A percentile compares a stretch with the other conserved stretches of the same genome.
Evolutionary conservation across 2,113 vertebrate genomes (phyloP).

Genomic region (Elanus axillaris): DNA sequence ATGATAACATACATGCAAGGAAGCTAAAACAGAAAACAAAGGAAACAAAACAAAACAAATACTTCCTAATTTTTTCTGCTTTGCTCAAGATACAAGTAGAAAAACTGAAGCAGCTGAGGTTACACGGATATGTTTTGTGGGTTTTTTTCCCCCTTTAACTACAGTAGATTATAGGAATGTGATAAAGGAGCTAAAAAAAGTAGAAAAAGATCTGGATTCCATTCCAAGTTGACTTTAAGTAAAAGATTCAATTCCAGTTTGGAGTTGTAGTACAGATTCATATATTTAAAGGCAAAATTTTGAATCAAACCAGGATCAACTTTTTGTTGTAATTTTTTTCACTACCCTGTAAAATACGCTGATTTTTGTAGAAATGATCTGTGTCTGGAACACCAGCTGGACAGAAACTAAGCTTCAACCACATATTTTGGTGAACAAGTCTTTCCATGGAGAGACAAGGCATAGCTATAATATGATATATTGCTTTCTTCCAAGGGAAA

Average conservation of each 20-base stretch:
- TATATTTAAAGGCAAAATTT: not conserved
- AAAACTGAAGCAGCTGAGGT: not conserved
- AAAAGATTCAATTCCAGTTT: not conserved
- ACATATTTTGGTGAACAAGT: not conserved
- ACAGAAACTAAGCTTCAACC: not conserved
- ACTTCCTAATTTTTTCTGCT: not conserved
- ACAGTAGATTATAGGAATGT: not conserved
- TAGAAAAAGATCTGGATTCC: not conserved
- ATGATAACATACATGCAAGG: not conserved
- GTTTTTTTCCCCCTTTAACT: not conserved
- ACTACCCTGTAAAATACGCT: not conserved
- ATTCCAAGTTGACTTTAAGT: not conserved
- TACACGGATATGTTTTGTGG: not conserved
- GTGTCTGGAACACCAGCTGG: not conserved
- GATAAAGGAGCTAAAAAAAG: not conserved
- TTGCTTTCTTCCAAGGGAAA: not conserved
- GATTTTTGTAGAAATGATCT: not conserved
- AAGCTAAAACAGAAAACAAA: not conserved
- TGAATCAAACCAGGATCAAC: not conserved
- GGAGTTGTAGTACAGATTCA: not conserved
- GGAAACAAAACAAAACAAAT: not conserved
- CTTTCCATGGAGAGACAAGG: not conserved
- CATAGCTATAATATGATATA: fast-evolving
- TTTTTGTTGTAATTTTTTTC: not conserved
- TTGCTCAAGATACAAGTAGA: not conserved